Base-by-base conservation (phyloP, 2,113 vertebrate genomes). In the Dipodomys spectabilis region DNA sequence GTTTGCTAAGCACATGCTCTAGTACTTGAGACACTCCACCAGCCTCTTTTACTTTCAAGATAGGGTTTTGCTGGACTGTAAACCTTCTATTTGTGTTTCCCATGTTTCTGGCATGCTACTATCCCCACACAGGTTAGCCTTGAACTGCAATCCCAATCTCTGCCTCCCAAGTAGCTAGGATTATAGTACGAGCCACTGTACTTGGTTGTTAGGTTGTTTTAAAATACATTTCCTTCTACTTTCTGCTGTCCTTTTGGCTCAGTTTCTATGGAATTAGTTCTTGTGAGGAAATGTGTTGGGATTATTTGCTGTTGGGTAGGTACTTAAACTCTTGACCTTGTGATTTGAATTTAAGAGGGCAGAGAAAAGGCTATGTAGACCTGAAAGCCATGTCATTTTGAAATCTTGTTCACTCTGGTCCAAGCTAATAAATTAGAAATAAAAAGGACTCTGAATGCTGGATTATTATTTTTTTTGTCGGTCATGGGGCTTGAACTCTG, bases 281-380 rank as follows among this genome's bases (percentile, higher is more conserved):
- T 44, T 79, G 20, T 75, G 30, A 86, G 71, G 65, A 86, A 91
- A 67, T n/a, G 62, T 78, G 6, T 62, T 62, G 7, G 44, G 16
- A 7, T 5, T 81, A 67, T 91, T 86, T 83, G 60, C 23, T 92
- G 49, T 8, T 89, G 75, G 32, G 27, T 44, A 93, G 39, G 49
- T 80, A 44, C 64, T 92, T 89, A 64, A 74, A 62, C 67, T 88
- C 80, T 92, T 90, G 57, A 82, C 45, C 44, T 79, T 94, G n/a
- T 93, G 83, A 83, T 82, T 82, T 32, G 88, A 87, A 44, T 35
- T 2, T 82, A 64, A 89, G 75, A 93, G 23, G 72, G 39, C 83
- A 88, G 25, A 88, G 67, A 77, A 95, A 82, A 45, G 25, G 5
- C 71, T 44, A 5, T 22, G 45, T 39, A 39, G 28, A 28, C 49